phyloP scores from a whole-genome alignment of 2,113 vertebrate species.

The Tachuris rubrigastra region DNA sequence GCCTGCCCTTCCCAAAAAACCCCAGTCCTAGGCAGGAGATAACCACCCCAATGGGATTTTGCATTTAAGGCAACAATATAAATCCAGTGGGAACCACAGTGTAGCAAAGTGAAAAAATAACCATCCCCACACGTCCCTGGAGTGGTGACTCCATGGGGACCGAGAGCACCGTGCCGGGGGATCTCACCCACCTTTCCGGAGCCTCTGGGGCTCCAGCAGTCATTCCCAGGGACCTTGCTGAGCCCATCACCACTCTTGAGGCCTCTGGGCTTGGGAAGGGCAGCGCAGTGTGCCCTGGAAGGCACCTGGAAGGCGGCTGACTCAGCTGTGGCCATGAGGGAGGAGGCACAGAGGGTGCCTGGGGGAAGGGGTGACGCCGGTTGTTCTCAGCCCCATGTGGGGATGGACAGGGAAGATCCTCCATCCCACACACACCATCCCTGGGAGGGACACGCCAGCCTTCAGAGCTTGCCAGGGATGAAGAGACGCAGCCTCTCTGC shows the following conservation, averaged over 20 bases:
- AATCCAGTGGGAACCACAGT: not conserved
- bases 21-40: not conserved
- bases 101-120: not conserved
- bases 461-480: not conserved
- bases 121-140: accelerated
- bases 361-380: accelerated
- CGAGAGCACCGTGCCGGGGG: not conserved
- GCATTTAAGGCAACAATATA: not conserved
- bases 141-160: accelerated
- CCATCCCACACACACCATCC: not conserved
- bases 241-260: not conserved
- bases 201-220: not conserved
- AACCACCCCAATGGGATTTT: accelerated
- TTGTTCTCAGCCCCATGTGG: not conserved
- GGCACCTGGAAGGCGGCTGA: not conserved
- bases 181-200: not conserved
- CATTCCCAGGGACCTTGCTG: not conserved
- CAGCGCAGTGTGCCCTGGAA: not conserved
- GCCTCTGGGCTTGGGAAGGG: not conserved
- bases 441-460: accelerated
- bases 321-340: accelerated
- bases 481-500: not conserved
- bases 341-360: not conserved
- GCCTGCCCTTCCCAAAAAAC: not conserved
- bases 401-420: not conserved